These are phyloP conservation scores for Ophraella communa DNA, from an alignment of 2,888 invertebrate species.

Conservation along the genomic window DNA sequence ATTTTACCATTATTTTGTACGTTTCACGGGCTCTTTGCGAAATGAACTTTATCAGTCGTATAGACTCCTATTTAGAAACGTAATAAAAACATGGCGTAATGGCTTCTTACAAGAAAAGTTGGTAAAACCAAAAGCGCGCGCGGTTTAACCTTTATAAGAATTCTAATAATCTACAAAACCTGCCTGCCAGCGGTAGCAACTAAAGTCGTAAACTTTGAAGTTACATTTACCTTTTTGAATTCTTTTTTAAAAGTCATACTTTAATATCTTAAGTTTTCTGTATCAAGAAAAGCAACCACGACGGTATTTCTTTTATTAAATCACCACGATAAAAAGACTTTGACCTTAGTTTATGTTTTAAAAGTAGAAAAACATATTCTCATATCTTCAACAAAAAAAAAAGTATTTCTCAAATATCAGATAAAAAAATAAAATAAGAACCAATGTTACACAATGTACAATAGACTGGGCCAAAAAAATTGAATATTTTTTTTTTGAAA, in stretches of 20 bases:
- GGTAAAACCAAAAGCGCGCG: neutral
- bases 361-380: no score
- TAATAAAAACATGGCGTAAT: conserved; percentile 13
- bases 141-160: neutral
- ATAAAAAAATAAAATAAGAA: no score
- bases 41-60: conserved; percentile 9
- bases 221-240: neutral
- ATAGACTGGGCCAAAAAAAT: no score
- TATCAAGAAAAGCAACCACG: neutral
- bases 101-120: neutral
- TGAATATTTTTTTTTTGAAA: no score
- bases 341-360: no score
- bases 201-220: neutral
- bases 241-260: neutral
- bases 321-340: neutral
- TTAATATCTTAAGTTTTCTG: neutral
- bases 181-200: neutral
- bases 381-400: no score
- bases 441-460: no score
- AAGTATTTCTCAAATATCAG: no score
- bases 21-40: conserved; percentile 10
- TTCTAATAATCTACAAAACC: neutral
- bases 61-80: conserved; percentile 18
- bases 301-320: neutral
- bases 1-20: conserved; percentile 15